Evolutionary conservation across 2,797 vertebrate species (phyloP).

Genomic region (Lacerta agilis): DNA sequence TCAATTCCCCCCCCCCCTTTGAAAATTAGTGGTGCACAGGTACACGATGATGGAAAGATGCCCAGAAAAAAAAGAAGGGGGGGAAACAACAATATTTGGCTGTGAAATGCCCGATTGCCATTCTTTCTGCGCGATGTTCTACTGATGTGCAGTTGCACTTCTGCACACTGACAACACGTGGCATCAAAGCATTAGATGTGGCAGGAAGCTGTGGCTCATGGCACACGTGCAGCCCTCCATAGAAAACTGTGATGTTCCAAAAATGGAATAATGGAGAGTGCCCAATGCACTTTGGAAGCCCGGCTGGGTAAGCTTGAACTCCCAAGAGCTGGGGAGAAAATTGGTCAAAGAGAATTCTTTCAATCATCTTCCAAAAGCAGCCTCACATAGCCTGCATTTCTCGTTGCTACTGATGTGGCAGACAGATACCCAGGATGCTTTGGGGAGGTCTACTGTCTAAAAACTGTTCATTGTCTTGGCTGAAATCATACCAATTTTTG

Average conservation of each 20-base stretch:
- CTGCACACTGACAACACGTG: not conserved
- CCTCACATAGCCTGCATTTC: slow-evolving; percentile 48
- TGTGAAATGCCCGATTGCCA: not conserved
- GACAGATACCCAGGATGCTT: slow-evolving; percentile 56
- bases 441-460: slow-evolving; percentile 54
- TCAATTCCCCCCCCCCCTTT: not conserved
- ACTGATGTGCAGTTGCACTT: not conserved
- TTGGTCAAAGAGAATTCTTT: not conserved
- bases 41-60: not conserved
- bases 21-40: not conserved
- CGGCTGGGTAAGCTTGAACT: not conserved
- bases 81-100: not conserved
- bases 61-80: too few species aligned
- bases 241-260: not conserved
- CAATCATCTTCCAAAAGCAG: slow-evolving; percentile 42
- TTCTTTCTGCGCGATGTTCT: not conserved
- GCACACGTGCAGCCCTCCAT: not conserved
- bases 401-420: slow-evolving; percentile 44
- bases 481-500: slow-evolving; percentile 65
- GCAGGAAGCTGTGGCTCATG: not conserved
- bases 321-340: not conserved
- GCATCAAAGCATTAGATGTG: not conserved
- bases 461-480: slow-evolving; percentile 65
- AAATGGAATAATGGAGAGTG: not conserved
- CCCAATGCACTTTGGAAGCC: not conserved